phyloP scores from a whole-genome alignment of 2,797 vertebrate genomes.

The Tapirus indicus region DNA sequence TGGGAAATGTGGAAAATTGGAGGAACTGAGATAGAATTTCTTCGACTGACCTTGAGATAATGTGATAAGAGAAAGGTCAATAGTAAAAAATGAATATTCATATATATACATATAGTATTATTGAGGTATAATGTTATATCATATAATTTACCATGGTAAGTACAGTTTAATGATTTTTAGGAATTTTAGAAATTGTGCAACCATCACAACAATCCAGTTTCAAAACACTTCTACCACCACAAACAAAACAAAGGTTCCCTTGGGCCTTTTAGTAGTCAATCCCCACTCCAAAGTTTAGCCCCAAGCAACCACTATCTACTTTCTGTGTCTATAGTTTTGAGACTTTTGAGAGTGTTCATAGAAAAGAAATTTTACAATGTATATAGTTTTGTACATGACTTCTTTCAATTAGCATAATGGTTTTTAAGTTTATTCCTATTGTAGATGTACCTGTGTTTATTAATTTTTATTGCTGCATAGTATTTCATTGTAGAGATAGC shows the following conservation, averaged over 20 bases:
- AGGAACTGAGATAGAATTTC: conserved; percentile 68
- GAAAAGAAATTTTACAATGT: background rate
- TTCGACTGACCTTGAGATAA: conserved; percentile 73
- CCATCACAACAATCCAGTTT: background rate
- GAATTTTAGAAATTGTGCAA: background rate
- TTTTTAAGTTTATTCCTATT: conserved; percentile 3
- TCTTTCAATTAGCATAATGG: background rate
- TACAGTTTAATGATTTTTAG: background rate
- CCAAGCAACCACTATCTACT: background rate
- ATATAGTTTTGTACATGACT: background rate
- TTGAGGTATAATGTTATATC: background rate
- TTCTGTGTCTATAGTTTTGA: background rate
- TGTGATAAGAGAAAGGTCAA: conserved; percentile 51
- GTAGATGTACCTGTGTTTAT: background rate
- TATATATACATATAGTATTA: background rate
- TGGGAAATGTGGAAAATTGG: conserved; percentile 58
- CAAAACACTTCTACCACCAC: background rate
- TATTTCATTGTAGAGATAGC: background rate
- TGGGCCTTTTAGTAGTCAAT: background rate
- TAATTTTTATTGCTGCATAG: background rate
- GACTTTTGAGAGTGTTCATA: background rate
- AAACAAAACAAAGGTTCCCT: background rate
- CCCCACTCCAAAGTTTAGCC: background rate
- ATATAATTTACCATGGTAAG: background rate
- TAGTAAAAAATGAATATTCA: background rate